Base-by-base conservation (phyloP, 2,113 vertebrate species). In the Tachycineta bicolor region DNA sequence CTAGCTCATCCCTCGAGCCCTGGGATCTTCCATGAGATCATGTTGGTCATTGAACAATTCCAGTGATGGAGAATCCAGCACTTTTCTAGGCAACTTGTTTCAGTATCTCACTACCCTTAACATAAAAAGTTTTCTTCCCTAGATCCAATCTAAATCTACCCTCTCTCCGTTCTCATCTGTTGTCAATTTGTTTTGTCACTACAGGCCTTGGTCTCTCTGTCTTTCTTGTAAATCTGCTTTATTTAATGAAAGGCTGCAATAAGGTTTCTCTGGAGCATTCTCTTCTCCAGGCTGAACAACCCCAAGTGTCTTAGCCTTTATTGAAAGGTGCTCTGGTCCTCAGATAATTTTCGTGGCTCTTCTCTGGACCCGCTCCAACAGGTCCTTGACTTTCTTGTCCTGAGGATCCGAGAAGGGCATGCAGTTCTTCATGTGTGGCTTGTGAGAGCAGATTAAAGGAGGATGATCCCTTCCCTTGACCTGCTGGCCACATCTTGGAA, bases 341-440 rank as follows among this genome's bases (percentile, higher is more conserved):
- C 17, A 34, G 17, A 20, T 34, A 0, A 17, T 75, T 63, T 67
- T 47, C 0, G 0, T 53, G 37, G 5, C n/a, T 10, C 6, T 79
- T 14, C 12, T 52, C 21, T 86, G 29, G 9, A 60, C 25, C 10
- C 0, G 0, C 12, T 85, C 8, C 13, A n/a, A 12, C 17, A 53
- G 24, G 9, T 74, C 34, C 37, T 23, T 53, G 43, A n/a, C 13
- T 24, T 24, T 67, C 24, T 76, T 80, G 16, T 33, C 6, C 28
- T 43, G 62, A 17, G 34, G 19, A n/a, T 25, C 12, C 28, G 41
- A 77, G 53, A 37, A 26, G 28, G 50, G 9, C 8, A 5, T 39
- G 7, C 9, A 33, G 14, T 26, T 50, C 28, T 69, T 16, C 28
- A 31, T 26, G 7, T 47, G 14, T 7, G 18, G 12, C 19, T 59